A percentile compares a stretch with the other conserved stretches of the same genome.
phyloP scores from a whole-genome alignment of 2,797 vertebrate genomes.

The Simalia tracyae region DNA sequence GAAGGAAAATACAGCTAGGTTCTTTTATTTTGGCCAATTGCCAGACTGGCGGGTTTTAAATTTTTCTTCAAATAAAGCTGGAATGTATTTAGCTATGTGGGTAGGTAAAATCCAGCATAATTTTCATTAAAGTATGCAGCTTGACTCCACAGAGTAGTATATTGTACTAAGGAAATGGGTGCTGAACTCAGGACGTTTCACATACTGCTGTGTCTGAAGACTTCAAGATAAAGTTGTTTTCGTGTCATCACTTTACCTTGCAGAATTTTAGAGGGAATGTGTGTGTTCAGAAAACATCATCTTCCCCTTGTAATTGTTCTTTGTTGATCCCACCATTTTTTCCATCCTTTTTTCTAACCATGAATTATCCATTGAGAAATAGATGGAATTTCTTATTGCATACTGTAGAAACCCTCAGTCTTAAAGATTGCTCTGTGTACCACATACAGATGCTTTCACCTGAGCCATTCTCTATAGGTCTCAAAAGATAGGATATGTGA shows the following conservation, averaged over 20 bases:
- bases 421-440: background rate
- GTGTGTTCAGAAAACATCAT: background rate
- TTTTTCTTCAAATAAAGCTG: background rate
- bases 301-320: background rate
- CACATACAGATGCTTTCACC: background rate
- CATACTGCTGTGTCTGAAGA: background rate
- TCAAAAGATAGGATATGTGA: background rate
- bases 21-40: background rate
- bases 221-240: background rate
- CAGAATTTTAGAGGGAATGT: background rate
- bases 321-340: background rate
- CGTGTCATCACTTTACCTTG: background rate
- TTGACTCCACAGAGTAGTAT: background rate
- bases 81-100: background rate
- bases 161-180: background rate
- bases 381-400: background rate
- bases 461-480: background rate
- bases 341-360: background rate
- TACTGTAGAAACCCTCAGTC: background rate
- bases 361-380: background rate
- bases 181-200: too few relatives aligned
- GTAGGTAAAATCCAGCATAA: background rate
- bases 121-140: background rate
- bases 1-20: background rate
- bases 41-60: background rate